Evolutionary conservation across 2,113 vertebrate genomes (phyloP).

Genomic region (Monarcha castaneiventris): DNA sequence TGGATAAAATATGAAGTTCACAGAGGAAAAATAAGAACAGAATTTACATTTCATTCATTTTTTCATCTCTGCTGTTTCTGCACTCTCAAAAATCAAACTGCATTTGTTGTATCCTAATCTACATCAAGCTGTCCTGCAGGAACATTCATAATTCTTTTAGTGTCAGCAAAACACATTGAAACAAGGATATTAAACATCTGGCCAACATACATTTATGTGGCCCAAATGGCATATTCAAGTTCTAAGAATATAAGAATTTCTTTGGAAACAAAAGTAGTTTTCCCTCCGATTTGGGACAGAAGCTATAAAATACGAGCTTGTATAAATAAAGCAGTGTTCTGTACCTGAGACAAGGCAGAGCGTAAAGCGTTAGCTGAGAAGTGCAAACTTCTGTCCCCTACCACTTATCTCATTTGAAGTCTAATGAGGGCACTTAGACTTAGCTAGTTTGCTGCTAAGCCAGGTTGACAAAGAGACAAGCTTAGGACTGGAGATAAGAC

Average conservation of each 20-base stretch:
- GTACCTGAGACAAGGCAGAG: not conserved
- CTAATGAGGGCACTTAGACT: slow-evolving; percentile 8
- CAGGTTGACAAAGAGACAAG: not conserved
- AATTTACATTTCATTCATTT: slow-evolving; percentile 14
- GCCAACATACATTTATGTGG: slow-evolving; percentile 35
- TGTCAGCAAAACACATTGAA: slow-evolving; percentile 51
- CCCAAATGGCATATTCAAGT: slow-evolving; percentile 47
- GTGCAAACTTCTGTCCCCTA: not conserved
- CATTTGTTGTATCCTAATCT: slow-evolving; percentile 37
- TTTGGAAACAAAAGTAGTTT: slow-evolving; percentile 18
- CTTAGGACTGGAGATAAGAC: not conserved
- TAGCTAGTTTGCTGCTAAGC: not conserved
- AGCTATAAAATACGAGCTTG: not conserved
- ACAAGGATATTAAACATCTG: slow-evolving; percentile 50
- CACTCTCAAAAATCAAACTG: not conserved
- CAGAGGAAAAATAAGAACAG: slow-evolving; percentile 19
- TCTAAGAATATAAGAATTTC: not conserved
- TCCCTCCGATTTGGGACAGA: not conserved
- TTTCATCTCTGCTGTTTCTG: not conserved
- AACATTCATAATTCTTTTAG: slow-evolving; percentile 42
- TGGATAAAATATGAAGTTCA: slow-evolving; percentile 12
- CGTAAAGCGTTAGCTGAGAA: not conserved
- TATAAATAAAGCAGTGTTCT: not conserved
- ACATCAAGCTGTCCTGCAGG: slow-evolving; percentile 33
- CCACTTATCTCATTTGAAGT: not conserved